A percentile compares a stretch with the other conserved stretches of the same genome.
Conservation (phyloP, 2,113 vertebrate genomes). For the Melanerpes formicivorus region DNA sequence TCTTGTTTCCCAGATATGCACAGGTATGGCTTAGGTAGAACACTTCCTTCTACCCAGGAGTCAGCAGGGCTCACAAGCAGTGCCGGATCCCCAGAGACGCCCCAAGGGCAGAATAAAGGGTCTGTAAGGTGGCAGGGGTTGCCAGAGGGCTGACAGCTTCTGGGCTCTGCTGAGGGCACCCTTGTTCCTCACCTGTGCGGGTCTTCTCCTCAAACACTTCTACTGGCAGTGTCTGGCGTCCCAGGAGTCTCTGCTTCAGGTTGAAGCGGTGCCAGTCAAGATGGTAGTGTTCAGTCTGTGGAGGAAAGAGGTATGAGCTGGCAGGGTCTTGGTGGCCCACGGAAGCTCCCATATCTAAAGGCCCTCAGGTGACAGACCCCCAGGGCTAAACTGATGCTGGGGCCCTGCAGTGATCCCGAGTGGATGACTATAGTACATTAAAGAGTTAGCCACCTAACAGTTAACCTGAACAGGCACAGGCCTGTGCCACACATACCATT, state of each 20-base stretch:
- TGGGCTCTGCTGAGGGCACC: not conserved
- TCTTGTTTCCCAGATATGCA: not conserved
- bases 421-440: not conserved
- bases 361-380: not conserved
- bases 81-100: not conserved
- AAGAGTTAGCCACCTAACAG: not conserved
- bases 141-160: not conserved
- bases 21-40: not conserved
- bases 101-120: not conserved
- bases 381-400: not conserved
- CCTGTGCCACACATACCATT: not conserved
- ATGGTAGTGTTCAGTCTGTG: conserved; percentile 92
- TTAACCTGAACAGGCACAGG: not conserved
- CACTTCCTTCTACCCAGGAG: not conserved
- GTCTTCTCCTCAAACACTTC: conserved; percentile 91
- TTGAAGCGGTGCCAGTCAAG: conserved; percentile 98
- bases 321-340: not conserved
- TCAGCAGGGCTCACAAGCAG: not conserved
- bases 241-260: conserved; percentile 85
- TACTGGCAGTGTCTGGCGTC: conserved; percentile 69
- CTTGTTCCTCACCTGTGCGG: conserved; percentile 61
- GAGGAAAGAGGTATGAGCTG: not conserved
- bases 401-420: not conserved
- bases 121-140: not conserved
- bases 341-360: not conserved